Base-by-base conservation (phyloP, 2,888 invertebrate genomes). In the Labia minor region DNA sequence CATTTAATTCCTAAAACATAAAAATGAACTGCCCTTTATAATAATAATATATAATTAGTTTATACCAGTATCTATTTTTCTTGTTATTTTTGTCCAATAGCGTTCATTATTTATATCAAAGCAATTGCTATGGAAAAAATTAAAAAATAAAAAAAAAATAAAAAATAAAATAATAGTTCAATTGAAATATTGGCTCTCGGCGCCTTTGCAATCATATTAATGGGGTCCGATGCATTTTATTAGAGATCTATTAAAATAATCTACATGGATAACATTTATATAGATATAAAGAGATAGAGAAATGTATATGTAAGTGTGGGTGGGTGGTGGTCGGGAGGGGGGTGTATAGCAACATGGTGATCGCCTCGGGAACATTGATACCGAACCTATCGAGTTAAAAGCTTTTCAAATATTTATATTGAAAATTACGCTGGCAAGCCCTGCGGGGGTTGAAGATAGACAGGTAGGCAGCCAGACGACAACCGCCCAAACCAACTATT, bases 121-220 rank as follows among this genome's bases (percentile, higher is more conserved):
- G 21, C 33, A 14, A 49, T 49, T 49, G 49, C 49, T 49, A 3
- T 49, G 3, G 49, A 16, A 49, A 14, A 49, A 49, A 62, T 21
- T 61, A 62, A 67, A 65, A 65, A 26, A 26, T 8, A 26, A 26
- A 26, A 26, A 26, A 26, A 6, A 26, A 61, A 65, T 65, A 67
- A 20, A 33, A 61, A 20, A 26, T n/a, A n/a, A n/a, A n/a, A 49
- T 64, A 67, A 67, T 19, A 26, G 64, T 21, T 37, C 63, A 26
- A 65, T 49, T 33, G 37, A 62, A 65, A 20, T 37, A 61, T 33
- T 65, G 37, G 62, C 19, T 19, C 49, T 19, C 18, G 26, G 49
- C 20, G 64, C 4, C 19, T 49, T 49, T 49, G 14, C 49, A 49
- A 49, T 49, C 49, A 49, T 49, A 49, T 49, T 49, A 49, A 49